phyloP scores from a whole-genome alignment of 2,797 vertebrate genomes.

The Silurus lanzhouensis region DNA sequence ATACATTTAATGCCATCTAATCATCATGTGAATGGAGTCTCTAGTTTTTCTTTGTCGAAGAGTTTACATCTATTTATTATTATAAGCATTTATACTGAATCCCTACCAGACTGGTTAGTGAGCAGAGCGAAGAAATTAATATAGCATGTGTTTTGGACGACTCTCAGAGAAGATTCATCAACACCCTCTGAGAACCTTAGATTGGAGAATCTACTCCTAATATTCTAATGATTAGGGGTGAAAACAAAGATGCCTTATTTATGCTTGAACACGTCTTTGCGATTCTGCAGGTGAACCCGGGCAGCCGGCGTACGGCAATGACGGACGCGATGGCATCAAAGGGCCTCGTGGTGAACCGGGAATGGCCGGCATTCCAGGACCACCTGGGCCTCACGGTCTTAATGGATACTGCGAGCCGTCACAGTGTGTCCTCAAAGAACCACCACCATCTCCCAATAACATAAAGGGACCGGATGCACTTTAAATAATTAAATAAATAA shows the following conservation, averaged over 20 bases:
- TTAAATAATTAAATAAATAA: constrained; percentile 56
- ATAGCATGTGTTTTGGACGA: neutral
- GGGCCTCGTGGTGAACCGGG: constrained; percentile 82
- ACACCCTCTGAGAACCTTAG: neutral
- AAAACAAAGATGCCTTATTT: neutral
- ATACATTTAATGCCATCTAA: no score
- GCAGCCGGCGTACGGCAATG: constrained; percentile 82
- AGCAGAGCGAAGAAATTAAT: neutral
- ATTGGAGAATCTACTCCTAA: neutral
- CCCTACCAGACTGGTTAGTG: neutral
- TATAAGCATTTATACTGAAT: neutral
- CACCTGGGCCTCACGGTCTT: constrained; percentile 80
- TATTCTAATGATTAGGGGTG: neutral
- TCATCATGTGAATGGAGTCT: no score
- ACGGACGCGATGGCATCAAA: constrained; percentile 83
- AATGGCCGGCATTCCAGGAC: constrained; percentile 82
- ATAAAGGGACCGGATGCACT: constrained; percentile 79
- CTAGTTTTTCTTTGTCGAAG: no score
- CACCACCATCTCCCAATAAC: constrained; percentile 63
- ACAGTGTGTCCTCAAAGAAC: constrained; percentile 80
- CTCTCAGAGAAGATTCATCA: neutral
- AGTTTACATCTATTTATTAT: neutral
- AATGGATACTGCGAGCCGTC: constrained; percentile 88
- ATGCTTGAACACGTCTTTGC: neutral
- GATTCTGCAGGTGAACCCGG: constrained; percentile 83